Conservation (phyloP, 2,113 vertebrate genomes). For the Chlorodrepanis virens region DNA sequence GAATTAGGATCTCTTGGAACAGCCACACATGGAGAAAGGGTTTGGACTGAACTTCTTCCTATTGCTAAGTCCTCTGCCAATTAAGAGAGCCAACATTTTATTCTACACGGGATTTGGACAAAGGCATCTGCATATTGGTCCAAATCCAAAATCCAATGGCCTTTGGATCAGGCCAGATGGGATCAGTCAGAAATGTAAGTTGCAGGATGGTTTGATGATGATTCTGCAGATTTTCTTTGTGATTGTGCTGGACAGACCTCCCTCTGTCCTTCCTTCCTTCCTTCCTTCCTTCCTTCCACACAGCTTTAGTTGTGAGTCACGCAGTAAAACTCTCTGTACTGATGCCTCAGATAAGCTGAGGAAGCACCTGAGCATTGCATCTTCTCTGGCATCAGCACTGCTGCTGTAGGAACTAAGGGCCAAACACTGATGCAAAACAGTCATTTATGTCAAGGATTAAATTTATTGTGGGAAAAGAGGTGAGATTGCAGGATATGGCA, state of each 20-base stretch:
- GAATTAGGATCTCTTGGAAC: slow-evolving; percentile 18
- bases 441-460: neutral
- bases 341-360: neutral
- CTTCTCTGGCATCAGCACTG: neutral
- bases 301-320: neutral
- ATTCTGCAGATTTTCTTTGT: slow-evolving; percentile 21
- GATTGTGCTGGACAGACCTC: neutral
- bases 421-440: neutral
- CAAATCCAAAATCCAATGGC: slow-evolving; percentile 20
- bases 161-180: slow-evolving; percentile 33
- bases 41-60: slow-evolving; percentile 41
- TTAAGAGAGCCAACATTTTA: slow-evolving; percentile 27
- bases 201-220: slow-evolving; percentile 16
- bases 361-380: slow-evolving; percentile 2
- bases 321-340: neutral
- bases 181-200: neutral
- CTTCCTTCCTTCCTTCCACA: slow-evolving; percentile 7
- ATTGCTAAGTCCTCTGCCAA: slow-evolving; percentile 16
- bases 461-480: neutral
- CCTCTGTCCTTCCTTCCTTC: slow-evolving; percentile 18
- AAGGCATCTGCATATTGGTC: neutral
- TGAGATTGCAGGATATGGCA: neutral
- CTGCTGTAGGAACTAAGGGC: neutral
- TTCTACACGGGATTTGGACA: neutral
- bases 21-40: neutral